Conservation (phyloP, 2,797 vertebrate genomes). For the Myotis pilosus region DNA sequence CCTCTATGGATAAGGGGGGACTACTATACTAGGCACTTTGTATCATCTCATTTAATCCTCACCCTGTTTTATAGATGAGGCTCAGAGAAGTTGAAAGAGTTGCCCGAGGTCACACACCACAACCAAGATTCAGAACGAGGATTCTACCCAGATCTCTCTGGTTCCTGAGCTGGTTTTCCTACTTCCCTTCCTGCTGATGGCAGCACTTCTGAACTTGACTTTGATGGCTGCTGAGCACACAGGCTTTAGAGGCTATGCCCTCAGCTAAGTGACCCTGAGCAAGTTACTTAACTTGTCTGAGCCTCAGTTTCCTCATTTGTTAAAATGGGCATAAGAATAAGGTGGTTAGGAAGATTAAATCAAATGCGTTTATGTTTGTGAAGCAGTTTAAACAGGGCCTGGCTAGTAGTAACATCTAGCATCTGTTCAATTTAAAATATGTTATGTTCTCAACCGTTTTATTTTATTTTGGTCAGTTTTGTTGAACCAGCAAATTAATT, state of each 20-base stretch:
- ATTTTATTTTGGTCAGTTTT: not conserved
- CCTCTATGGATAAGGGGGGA: not conserved
- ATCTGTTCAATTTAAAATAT: not conserved
- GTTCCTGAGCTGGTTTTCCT: not conserved
- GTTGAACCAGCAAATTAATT: slow-evolving; percentile 36
- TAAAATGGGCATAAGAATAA: not conserved
- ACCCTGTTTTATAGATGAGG: not conserved
- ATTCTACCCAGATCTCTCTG: not conserved
- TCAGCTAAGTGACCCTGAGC: not conserved
- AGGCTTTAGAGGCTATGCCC: not conserved
- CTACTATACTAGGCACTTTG: not conserved
- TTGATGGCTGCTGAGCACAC: not conserved
- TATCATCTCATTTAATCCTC: not conserved
- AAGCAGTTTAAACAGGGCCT: not conserved
- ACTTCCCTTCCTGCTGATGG: not conserved
- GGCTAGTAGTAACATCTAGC: not conserved
- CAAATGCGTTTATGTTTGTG: not conserved
- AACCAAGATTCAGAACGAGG: not conserved
- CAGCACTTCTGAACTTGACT: not conserved
- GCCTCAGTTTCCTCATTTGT: not conserved
- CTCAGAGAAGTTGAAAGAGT: slow-evolving; percentile 6
- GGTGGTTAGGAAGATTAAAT: not conserved
- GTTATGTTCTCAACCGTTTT: not conserved
- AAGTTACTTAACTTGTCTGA: not conserved
- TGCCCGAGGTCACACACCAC: not conserved